Conservation (phyloP, 64 coral and sea anemone species). For the Stylophora pistillata region DNA sequence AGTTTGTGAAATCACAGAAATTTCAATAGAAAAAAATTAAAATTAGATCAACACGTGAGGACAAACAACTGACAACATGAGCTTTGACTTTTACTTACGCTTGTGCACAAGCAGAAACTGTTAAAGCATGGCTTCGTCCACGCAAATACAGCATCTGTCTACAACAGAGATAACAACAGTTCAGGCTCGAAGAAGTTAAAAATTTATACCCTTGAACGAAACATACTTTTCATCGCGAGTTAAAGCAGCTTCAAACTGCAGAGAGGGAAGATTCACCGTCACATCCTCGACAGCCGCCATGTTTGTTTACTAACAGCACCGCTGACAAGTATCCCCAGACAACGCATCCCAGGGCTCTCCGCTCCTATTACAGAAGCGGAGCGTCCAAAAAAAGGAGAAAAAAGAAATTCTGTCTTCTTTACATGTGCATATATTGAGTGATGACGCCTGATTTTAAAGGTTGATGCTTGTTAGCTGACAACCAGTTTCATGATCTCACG, state of each 20-base stretch:
- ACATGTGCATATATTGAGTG: too few relatives aligned
- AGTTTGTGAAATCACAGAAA: too few relatives aligned
- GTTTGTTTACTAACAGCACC: conserved; percentile 66
- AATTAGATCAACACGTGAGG: background rate
- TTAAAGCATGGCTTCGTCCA: conserved; percentile 78
- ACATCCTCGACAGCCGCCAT: conserved; percentile 87
- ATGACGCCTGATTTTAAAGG: too few relatives aligned
- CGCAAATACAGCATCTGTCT: conserved; percentile 90
- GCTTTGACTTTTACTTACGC: conserved; percentile 57
- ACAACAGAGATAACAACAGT: background rate
- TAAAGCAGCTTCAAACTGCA: conserved; percentile 91
- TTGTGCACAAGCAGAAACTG: conserved; percentile 76
- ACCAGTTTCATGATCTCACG: too few relatives aligned
- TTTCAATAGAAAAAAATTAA: background rate
- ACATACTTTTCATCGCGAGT: conserved; percentile 76
- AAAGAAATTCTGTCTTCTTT: too few relatives aligned
- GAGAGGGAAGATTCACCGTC: conserved; percentile 70
- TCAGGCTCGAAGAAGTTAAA: background rate
- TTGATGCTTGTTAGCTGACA: too few relatives aligned
- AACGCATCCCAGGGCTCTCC: background rate
- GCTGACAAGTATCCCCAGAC: background rate
- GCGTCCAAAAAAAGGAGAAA: too few relatives aligned
- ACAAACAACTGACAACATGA: background rate
- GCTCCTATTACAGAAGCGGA: too few relatives aligned
- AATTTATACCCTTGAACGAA: background rate